Base-by-base conservation (phyloP, 2,113 vertebrate genomes). In the Ibidorhyncha struthersii region DNA sequence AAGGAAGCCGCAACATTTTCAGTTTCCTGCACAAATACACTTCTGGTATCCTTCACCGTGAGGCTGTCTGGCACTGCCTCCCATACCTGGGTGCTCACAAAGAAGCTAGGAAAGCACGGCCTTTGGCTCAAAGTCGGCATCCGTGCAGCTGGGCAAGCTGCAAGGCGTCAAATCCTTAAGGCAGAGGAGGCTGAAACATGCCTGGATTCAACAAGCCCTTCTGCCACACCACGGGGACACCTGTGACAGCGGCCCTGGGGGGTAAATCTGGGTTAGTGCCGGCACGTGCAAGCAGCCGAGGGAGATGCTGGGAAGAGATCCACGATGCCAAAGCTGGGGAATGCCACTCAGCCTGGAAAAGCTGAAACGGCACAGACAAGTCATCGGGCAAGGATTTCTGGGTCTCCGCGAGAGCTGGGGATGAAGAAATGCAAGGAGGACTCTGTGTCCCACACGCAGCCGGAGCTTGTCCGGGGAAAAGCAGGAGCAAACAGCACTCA, bases 21-120 rank as follows among this genome's bases (percentile, higher is more conserved):
- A 74, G 85, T 67, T 97, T 93, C 95, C 95, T 95, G 96, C 61
- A 53, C 66, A 47, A 81, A 95, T 5, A 74, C 69, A 3, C 29
- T 56, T 1, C 8, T 66, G 80, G 43, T 14, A 15, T 6, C 62
- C 52, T 53, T 41, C 11, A 10, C 45, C 14, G 12, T 5, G 69
- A 59, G 89, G 38, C 84, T 18, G 32, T 14, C 73, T 34, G 47
- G 84, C 12, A 2, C 86, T 14, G 70, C 70, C 66, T 71, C 80
- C 77, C 52, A 2, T 25, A 43, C 11, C 45, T 3, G 86, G 49
- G 12, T 4, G 70, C 70, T 70, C 26, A 1, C 0, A 15, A 8
- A 27, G 56, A 1, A 30, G 59, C 38, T 6, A 50, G 61, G 23
- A 8, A 3, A 52, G 62, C 40, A 4, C 17, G 0, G 52, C 23